Conservation (phyloP, 2,888 invertebrate species). For the Trissolcus brochymenae region DNA sequence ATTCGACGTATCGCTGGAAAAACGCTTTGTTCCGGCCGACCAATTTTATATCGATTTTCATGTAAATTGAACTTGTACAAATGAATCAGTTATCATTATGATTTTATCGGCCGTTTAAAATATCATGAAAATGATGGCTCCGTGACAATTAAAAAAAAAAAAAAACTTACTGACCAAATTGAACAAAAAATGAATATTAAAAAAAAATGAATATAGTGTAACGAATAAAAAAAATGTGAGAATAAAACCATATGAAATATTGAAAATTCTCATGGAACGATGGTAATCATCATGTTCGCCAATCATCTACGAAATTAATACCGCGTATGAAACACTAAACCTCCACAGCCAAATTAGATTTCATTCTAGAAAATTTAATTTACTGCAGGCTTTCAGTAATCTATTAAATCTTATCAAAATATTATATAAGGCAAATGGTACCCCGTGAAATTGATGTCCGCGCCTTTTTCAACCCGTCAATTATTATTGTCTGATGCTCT, state of each 20-base stretch:
- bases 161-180: too few species aligned
- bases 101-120: neutral
- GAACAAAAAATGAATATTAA: too few species aligned
- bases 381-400: slow-evolving; percentile 18
- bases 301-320: slow-evolving; percentile 25
- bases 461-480: slow-evolving; percentile 10
- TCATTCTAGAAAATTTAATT: slow-evolving; percentile 14
- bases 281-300: neutral
- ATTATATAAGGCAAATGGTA: slow-evolving; percentile 32
- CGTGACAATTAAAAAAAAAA: too few species aligned
- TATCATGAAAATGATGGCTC: too few species aligned
- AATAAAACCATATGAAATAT: neutral
- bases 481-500: too few species aligned
- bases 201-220: too few species aligned
- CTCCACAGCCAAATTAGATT: slow-evolving; percentile 14
- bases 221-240: too few species aligned
- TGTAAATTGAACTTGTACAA: too few species aligned
- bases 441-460: slow-evolving; percentile 23
- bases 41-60: too few species aligned
- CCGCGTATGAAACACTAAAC: slow-evolving; percentile 6
- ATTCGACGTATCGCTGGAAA: too few species aligned
- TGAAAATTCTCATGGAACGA: neutral
- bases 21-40: too few species aligned
- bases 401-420: slow-evolving; percentile 44
- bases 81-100: too few species aligned